A percentile compares a stretch with the other conserved stretches of the same genome.
These are phyloP conservation scores for Minunthozetes semirufus DNA, from an alignment of 2,888 invertebrate species.

Conservation along the genomic window DNA sequence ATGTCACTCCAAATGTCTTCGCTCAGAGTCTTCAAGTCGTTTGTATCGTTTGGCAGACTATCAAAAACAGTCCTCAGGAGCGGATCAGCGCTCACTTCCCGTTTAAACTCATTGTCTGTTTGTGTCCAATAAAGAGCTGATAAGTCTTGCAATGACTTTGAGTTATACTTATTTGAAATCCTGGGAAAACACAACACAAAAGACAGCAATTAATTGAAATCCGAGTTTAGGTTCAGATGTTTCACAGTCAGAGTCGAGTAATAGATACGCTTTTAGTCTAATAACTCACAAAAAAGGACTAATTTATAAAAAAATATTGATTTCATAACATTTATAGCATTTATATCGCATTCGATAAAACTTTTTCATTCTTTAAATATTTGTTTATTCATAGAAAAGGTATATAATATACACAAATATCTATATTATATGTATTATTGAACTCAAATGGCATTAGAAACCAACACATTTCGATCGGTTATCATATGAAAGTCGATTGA, in stretches of 20 bases:
- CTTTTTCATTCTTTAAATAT: neutral
- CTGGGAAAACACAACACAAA: neutral
- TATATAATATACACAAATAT: too few species aligned
- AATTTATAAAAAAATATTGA: neutral
- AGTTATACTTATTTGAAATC: neutral
- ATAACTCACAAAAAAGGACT: neutral
- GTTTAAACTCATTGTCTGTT: neutral
- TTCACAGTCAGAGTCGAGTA: neutral
- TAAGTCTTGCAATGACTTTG: neutral
- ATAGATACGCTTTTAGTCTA: neutral
- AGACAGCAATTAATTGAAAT: neutral
- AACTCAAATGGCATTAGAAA: neutral
- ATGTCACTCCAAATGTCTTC: conserved; percentile 36
- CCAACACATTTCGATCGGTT: neutral
- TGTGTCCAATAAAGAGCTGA: conserved; percentile 2
- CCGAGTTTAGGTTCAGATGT: neutral
- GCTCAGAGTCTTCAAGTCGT: conserved; percentile 24
- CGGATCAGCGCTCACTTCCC: neutral
- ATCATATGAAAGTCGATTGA: neutral
- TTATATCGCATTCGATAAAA: neutral
- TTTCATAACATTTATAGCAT: neutral
- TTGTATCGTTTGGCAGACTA: conserved; percentile 15
- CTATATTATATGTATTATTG: neutral
- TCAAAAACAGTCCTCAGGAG: neutral
- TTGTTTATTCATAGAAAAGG: neutral